A percentile compares a stretch with the other conserved stretches of the same genome.
Evolutionary conservation across 1,140 invertebrate genomes (phyloP).

Genomic region (Arctopsyche grandis): DNA sequence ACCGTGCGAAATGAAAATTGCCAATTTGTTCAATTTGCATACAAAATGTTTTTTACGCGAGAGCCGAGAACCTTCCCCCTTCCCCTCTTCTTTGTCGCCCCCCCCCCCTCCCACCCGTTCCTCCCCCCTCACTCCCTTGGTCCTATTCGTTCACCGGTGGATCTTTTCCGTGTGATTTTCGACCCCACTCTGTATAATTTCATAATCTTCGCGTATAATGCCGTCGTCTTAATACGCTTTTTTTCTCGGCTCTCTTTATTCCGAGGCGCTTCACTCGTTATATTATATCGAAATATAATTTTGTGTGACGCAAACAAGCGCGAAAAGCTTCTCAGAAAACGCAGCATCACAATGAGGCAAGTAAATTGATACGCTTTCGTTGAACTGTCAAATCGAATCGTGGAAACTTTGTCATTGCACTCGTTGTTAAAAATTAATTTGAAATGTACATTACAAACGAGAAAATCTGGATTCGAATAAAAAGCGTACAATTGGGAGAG

Average conservation of each 20-base stretch:
- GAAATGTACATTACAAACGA: neutral
- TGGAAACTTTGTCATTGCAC: too few relatives aligned
- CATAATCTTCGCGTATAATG: slow-evolving; percentile 25
- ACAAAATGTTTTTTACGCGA: slow-evolving; percentile 32
- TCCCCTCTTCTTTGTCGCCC: neutral
- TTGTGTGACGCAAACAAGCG: slow-evolving; percentile 10
- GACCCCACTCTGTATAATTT: slow-evolving; percentile 12
- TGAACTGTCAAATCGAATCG: neutral
- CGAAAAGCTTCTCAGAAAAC: slow-evolving; percentile 17
- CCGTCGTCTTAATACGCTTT: slow-evolving; percentile 28
- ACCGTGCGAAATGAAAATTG: slow-evolving; percentile 37
- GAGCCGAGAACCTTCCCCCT: neutral
- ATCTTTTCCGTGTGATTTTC: slow-evolving; percentile 28
- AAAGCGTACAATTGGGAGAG: neutral
- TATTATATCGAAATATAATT: slow-evolving; percentile 23
- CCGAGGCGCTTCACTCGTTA: slow-evolving; percentile 3
- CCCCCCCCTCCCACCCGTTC: neutral
- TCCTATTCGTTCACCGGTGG: neutral
- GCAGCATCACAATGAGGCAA: neutral
- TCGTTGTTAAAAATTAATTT: neutral
- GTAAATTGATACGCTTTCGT: slow-evolving; percentile 11
- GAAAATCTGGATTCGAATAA: neutral
- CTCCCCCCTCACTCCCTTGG: neutral
- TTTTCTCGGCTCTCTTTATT: neutral
- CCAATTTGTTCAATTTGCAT: slow-evolving; percentile 42